Conservation (phyloP, 2,888 invertebrate species). For the Hipparchia sbordonii region DNA sequence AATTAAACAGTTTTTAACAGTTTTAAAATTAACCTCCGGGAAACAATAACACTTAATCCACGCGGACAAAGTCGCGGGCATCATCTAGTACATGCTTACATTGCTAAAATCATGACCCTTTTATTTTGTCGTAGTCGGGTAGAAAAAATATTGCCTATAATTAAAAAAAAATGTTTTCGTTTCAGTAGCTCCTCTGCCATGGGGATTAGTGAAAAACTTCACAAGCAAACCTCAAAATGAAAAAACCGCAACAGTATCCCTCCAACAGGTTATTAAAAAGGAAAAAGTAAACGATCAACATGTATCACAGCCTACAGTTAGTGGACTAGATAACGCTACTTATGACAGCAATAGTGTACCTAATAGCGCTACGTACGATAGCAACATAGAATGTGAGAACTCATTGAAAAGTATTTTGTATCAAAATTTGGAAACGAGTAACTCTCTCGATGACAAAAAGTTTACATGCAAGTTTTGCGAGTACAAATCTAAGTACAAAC, state of each 20-base stretch:
- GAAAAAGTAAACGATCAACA: neutral
- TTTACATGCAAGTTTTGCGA: neutral
- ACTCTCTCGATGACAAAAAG: neutral
- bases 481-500: neutral
- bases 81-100: too few species aligned
- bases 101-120: too few species aligned
- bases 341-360: neutral
- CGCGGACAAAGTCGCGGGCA: too few species aligned
- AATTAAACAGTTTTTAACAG: too few species aligned
- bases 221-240: neutral
- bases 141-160: too few species aligned
- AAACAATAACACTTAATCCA: too few species aligned
- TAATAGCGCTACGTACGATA: neutral
- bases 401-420: neutral
- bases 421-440: neutral
- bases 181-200: neutral
- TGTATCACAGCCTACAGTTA: neutral
- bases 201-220: neutral
- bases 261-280: neutral
- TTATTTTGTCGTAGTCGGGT: too few species aligned
- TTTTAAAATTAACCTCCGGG: too few species aligned
- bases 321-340: neutral
- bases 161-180: neutral
- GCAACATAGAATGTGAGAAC: neutral
- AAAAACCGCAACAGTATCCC: neutral